Conservation (phyloP, 2,797 vertebrate species). For the Enteromius trimaculatus region DNA sequence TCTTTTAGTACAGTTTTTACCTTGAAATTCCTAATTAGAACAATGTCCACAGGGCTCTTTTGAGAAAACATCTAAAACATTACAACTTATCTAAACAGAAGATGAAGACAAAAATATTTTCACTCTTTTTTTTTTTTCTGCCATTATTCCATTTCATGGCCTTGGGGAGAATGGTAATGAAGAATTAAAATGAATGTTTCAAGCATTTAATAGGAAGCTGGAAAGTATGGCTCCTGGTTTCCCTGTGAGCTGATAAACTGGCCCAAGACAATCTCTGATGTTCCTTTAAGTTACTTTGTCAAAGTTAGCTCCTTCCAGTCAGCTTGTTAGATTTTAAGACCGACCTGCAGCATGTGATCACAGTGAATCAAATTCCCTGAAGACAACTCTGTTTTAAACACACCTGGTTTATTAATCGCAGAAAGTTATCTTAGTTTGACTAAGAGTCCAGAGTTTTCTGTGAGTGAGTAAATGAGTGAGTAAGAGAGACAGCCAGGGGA, state of each 20-base stretch:
- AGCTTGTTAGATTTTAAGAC: background rate
- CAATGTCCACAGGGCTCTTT: slow-evolving; percentile 51
- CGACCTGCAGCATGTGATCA: background rate
- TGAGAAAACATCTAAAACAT: slow-evolving; percentile 56
- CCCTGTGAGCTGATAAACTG: slow-evolving; percentile 4
- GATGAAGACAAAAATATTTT: slow-evolving; percentile 62
- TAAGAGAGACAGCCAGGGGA: slow-evolving; percentile 1
- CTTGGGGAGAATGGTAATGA: slow-evolving; percentile 72
- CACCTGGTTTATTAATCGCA: background rate
- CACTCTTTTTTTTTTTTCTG: slow-evolving; percentile 46
- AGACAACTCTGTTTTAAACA: background rate
- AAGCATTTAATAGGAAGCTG: slow-evolving; percentile 56
- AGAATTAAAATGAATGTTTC: slow-evolving; percentile 69
- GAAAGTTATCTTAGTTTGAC: slow-evolving; percentile 18
- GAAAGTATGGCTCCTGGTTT: slow-evolving; percentile 18
- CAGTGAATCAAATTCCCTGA: background rate
- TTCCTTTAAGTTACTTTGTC: background rate
- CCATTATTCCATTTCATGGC: slow-evolving; percentile 68
- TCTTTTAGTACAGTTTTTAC: slow-evolving; percentile 61
- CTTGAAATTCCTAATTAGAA: slow-evolving; percentile 71
- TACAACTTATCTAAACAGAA: slow-evolving; percentile 53
- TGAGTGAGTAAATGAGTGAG: too few species aligned
- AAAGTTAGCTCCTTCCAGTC: background rate
- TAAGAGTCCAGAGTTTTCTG: slow-evolving; percentile 9
- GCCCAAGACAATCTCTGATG: background rate